Conservation (phyloP, 2,797 vertebrate species). For the Betta splendens region DNA sequence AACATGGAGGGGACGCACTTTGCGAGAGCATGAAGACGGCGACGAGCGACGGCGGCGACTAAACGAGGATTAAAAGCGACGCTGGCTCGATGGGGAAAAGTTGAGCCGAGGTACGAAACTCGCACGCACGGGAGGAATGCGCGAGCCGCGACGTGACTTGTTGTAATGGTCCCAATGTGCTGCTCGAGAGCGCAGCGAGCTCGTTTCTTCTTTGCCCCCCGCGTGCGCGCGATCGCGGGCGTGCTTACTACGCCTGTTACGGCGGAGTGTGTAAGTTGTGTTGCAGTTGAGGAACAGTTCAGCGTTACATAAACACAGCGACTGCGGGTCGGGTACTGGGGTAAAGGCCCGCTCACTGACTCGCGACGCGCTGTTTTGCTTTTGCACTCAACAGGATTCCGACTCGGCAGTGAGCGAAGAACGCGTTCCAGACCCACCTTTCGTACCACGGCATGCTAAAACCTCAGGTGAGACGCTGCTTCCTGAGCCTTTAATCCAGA, state of each 20-base stretch:
- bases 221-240: conserved; percentile 14
- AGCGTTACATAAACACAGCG: conserved; percentile 69
- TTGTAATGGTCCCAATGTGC: conserved; percentile 16
- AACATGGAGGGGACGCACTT: conserved; percentile 60
- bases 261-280: conserved; percentile 27
- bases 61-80: conserved; percentile 70
- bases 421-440: conserved; percentile 57
- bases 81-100: conserved; percentile 78
- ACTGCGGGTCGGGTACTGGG: conserved; percentile 62
- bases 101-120: conserved; percentile 81
- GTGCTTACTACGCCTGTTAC: conserved; percentile 9
- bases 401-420: conserved; percentile 67
- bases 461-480: conserved; percentile 65
- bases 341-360: conserved; percentile 62
- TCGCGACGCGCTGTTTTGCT: conserved; percentile 72
- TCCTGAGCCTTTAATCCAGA: conserved; percentile 7
- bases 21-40: conserved; percentile 62
- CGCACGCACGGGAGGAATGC: conserved; percentile 65
- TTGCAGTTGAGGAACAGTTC: conserved; percentile 55
- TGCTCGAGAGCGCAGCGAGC: too few relatives aligned
- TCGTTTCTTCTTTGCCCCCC: too few relatives aligned
- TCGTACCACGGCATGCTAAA: conserved; percentile 70
- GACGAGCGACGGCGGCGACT: conserved; percentile 32
- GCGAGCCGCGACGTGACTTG: conserved; percentile 39
- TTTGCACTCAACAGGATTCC: conserved; percentile 76